Base-by-base conservation (phyloP, 2,797 vertebrate genomes). In the Urocyon cinereoargenteus region DNA sequence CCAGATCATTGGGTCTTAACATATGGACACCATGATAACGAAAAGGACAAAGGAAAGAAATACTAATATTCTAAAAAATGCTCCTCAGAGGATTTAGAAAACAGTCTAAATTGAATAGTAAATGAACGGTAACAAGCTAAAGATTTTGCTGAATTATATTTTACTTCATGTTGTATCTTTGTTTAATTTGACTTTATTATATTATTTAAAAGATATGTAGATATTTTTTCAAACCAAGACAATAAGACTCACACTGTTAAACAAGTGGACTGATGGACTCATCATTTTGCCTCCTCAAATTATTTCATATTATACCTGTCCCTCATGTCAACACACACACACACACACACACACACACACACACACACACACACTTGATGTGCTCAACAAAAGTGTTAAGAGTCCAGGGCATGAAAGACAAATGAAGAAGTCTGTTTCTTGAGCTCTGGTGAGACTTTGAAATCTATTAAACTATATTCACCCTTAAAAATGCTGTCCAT, bases 141-240 rank as follows among this genome's bases (percentile, higher is more conserved):
- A 61, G 19, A 2, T 36, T 36, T 85, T 62, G 85, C 19, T 78
- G 61, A 93, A n/a, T 59, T 83, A 40, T 51, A 66, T 93, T 96
- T 96, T 94, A 53, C 18, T 31, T 55, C 36, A 2, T 45, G 7
- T 45, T 81, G 3, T n/a, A 6, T 22, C 1, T 79, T 40, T 64
- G 5, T 14, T 70, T 72, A 77, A 66, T 55, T 62, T 68, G 21
- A 6, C 49, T 68, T 1, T 64, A 49, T 40, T 83, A 24, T 36
- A 73, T 26, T 1, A 57, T 70, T 85, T 94, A 92, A 82, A 2
- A 72, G 16, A 21, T 61, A 8, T 26, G 6, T 51, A 49, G 28
- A 61, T 53, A 15, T 73, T 55, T 40, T 28, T 6, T 85, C 24
- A 90, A 78, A 79, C 3, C 1, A n/a, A 85, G 21, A 22, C 18